A percentile compares a stretch with the other conserved stretches of the same genome.
Evolutionary conservation across 2,888 invertebrate genomes (phyloP).

Genomic region (Polymixis flavicincta): DNA sequence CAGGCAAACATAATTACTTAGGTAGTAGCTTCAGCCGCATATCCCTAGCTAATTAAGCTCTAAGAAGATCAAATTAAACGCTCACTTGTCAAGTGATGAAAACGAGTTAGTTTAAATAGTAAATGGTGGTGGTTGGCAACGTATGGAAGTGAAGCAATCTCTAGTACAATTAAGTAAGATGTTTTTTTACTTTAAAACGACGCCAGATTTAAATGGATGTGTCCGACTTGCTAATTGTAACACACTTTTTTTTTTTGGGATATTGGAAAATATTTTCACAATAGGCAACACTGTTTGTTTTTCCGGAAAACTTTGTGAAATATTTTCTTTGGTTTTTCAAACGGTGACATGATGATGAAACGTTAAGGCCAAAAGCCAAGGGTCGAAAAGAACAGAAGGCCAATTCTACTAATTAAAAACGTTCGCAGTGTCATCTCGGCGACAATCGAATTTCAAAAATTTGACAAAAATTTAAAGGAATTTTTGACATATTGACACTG

Average conservation of each 20-base stretch:
- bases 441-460: no score
- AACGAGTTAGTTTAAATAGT: background rate
- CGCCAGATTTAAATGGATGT: background rate
- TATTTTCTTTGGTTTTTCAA: background rate
- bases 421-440: no score
- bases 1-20: background rate
- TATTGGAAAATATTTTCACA: background rate
- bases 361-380: background rate
- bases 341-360: background rate
- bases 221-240: no score
- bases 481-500: no score
- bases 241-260: background rate
- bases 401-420: no score
- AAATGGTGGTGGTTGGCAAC: background rate
- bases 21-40: background rate
- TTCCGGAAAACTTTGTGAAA: no score
- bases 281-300: no score
- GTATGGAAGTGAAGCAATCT: background rate
- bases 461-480: no score
- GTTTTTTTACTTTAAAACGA: background rate
- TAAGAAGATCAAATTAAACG: background rate
- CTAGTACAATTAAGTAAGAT: background rate
- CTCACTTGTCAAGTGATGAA: conserved; percentile 4
- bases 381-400: background rate
- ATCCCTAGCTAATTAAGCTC: background rate